Conservation (phyloP, 2,888 invertebrate species). For the Chalcis sispes region DNA sequence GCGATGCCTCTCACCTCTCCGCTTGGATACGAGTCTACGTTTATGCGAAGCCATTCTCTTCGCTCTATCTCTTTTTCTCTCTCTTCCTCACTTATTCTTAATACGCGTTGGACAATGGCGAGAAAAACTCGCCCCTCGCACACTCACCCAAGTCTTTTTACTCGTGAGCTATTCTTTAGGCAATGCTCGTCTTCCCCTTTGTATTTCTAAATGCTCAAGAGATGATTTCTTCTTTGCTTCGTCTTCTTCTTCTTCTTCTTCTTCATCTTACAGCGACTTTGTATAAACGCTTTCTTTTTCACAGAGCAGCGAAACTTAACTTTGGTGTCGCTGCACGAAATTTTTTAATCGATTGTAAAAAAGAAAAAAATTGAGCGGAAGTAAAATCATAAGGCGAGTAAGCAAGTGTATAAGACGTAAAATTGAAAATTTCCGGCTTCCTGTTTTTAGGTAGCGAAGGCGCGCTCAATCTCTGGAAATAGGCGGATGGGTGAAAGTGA, state of each 20-base stretch:
- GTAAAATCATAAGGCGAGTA: background rate
- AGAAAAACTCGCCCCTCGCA: constrained; percentile 64
- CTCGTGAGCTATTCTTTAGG: constrained; percentile 43
- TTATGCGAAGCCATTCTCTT: background rate
- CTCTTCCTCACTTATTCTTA: constrained; percentile 68
- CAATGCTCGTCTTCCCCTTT: constrained; percentile 54
- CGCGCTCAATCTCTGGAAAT: background rate
- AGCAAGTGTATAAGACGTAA: constrained; percentile 7
- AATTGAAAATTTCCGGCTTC: constrained; percentile 46
- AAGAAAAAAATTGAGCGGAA: constrained; percentile 20
- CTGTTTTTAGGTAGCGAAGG: constrained; percentile 28
- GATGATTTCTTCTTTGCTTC: constrained; percentile 9
- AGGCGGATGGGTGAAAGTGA: background rate
- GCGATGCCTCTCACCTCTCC: constrained; percentile 5
- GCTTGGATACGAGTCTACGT: background rate
- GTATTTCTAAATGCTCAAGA: background rate
- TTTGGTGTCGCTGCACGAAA: no score
- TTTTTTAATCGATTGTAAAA: no score
- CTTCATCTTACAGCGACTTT: background rate
- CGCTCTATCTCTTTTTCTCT: constrained; percentile 43
- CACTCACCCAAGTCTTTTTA: constrained; percentile 58
- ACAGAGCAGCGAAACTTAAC: background rate
- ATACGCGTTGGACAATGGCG: constrained; percentile 72
- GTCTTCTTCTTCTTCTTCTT: constrained; percentile 14
- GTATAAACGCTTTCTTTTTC: background rate